A percentile compares a stretch with the other conserved stretches of the same genome.
Conservation (phyloP, 2,113 vertebrate genomes). For the Triplophysa dalaica region DNA sequence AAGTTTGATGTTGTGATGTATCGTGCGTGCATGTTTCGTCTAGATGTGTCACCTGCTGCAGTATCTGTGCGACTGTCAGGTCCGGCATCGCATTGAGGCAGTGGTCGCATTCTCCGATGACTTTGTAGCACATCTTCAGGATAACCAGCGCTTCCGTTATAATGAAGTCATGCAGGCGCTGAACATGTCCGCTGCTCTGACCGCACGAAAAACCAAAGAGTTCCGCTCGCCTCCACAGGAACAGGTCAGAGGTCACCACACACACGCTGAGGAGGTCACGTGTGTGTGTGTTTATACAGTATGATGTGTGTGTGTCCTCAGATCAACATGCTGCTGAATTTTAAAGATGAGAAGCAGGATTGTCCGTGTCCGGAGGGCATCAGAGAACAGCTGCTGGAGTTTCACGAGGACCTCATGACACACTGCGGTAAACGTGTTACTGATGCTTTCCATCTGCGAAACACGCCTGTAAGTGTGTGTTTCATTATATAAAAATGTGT, state of each 20-base stretch:
- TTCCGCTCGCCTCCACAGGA: constrained; percentile 95
- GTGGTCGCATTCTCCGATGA: constrained; percentile 95
- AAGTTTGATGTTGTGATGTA: too few relatives aligned
- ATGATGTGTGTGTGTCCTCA: constrained; percentile 53
- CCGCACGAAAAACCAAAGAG: constrained; percentile 94
- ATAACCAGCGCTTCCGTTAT: constrained; percentile 94
- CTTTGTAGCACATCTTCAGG: constrained; percentile 92
- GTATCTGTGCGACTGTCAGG: constrained; percentile 94
- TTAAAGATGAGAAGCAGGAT: constrained; percentile 92
- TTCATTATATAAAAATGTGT: neutral
- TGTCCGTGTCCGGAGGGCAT: constrained; percentile 92
- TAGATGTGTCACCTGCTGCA: constrained; percentile 97
- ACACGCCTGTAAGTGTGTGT: neutral
- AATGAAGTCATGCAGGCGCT: constrained; percentile 97
- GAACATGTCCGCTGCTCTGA: constrained; percentile 96
- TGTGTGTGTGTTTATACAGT: neutral
- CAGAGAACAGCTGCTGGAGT: constrained; percentile 87
- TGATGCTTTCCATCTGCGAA: neutral
- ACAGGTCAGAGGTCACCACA: constrained; percentile 76
- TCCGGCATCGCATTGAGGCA: constrained; percentile 92
- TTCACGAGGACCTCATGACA: constrained; percentile 93
- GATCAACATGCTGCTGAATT: constrained; percentile 97
- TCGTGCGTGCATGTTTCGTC: neutral
- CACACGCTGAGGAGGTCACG: too few relatives aligned
- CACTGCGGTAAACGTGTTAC: constrained; percentile 83